Base-by-base conservation (phyloP, 2,113 vertebrate genomes). In the Stigmatopora nigra region DNA sequence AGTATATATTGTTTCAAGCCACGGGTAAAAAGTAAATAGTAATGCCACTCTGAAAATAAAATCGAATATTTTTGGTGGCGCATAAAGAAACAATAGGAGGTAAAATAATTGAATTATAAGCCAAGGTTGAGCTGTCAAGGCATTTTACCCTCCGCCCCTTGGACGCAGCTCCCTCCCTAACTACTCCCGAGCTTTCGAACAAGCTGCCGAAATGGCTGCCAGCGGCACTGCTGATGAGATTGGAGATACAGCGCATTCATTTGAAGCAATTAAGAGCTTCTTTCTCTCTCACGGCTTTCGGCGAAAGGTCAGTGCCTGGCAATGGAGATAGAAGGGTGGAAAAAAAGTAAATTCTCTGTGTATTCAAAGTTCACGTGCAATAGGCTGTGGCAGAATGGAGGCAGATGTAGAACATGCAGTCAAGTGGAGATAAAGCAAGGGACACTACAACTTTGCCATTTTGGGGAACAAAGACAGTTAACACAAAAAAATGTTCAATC, bases 191-290 rank as follows among this genome's bases (percentile, higher is more conserved):
- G 49, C 73, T 57, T 60, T 3, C 15, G 61, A 38, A 35, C 56
- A 7, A 31, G 46, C 63, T 8, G 1, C 64, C 67, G 70, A 65
- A 74, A 58, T 55, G 63, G 45, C 71, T 65, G 64, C 9, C 57
- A 70, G 61, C 55, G 0, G 56, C 55, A 56, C 66, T 60, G 68
- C 25, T 76, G 78, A 77, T 84, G 74, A 78, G 78, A 69, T 69
- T 41, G 20, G 55, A 79, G 68, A 56, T 74, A 68, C 52, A 56
- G 47, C 61, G 57, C 69, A 76, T 69, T 60, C 75, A 73, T 69
- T 19, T 73, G 68, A 73, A 69, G 75, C 77, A 81, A 78, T 81
- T 81, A 78, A 77, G 61, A 80, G 35, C 63, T 65, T 59, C 61
- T 62, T 14, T 13, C 12, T 14, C 20, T 5, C 20, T 25, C 11